A percentile compares a stretch with the other conserved stretches of the same genome.
phyloP scores from a whole-genome alignment of 1,140 invertebrate genomes.

The Phenacoccus solenopsis region DNA sequence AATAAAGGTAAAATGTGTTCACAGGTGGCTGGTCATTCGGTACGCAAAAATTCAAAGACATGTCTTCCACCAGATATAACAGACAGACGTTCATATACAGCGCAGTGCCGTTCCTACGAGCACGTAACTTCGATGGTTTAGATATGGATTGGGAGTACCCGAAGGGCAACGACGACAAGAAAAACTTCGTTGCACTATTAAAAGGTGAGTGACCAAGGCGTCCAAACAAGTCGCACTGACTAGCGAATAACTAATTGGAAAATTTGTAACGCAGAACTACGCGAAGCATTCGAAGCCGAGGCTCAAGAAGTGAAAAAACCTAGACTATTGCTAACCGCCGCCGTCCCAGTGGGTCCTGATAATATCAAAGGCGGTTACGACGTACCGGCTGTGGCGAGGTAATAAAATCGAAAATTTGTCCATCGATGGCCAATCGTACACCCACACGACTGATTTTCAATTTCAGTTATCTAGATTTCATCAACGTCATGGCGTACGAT shows the following conservation, averaged over 20 bases:
- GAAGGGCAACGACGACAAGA: conserved; percentile 83
- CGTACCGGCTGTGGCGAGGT: conserved; percentile 81
- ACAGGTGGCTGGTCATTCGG: conserved; percentile 88
- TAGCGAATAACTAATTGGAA: conserved; percentile 68
- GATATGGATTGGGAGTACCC: conserved; percentile 98
- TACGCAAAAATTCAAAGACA: conserved; percentile 88
- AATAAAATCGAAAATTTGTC: conserved; percentile 21
- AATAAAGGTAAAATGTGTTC: background rate
- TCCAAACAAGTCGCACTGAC: background rate
- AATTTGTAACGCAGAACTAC: conserved; percentile 72
- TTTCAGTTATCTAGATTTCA: conserved; percentile 76
- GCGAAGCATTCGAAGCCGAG: conserved; percentile 87
- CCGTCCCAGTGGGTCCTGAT: conserved; percentile 91
- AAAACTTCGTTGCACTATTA: conserved; percentile 78
- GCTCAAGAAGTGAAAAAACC: conserved; percentile 75
- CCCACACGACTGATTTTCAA: background rate
- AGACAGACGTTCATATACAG: conserved; percentile 88
- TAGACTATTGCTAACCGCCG: conserved; percentile 72
- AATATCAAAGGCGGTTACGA: conserved; percentile 85
- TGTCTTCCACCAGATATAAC: conserved; percentile 72
- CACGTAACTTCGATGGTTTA: conserved; percentile 76
- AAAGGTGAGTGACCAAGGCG: conserved; percentile 50
- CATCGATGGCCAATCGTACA: no score
- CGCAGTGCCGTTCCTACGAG: conserved; percentile 75
- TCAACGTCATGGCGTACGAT: conserved; percentile 92